Conservation (phyloP, 2,113 vertebrate species). For the Addax nasomaculatus region DNA sequence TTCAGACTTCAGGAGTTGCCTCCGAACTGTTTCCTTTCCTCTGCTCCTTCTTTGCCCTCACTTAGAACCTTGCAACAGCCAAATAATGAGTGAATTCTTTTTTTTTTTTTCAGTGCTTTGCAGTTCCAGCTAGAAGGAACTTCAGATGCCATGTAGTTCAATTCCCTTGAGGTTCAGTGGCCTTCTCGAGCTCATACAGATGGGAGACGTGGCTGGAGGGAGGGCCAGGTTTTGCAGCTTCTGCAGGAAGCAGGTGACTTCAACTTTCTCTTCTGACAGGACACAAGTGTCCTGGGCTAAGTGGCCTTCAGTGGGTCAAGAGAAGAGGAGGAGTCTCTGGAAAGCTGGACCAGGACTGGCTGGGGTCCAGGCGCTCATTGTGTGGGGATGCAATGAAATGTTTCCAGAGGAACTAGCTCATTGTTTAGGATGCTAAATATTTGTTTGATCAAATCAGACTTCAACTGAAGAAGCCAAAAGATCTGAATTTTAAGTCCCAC, state of each 20-base stretch:
- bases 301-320: slow-evolving; percentile 50
- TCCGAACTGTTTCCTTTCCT: not conserved
- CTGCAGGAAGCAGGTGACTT: not conserved
- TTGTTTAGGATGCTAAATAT: slow-evolving; percentile 62
- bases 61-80: not conserved
- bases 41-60: not conserved
- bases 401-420: slow-evolving; percentile 64
- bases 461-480: slow-evolving; percentile 41
- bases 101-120: not conserved
- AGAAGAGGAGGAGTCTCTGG: slow-evolving; percentile 13
- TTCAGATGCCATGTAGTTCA: not conserved
- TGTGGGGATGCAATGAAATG: slow-evolving; percentile 59
- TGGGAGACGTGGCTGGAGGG: not conserved
- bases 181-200: not conserved
- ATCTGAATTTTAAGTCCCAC: slow-evolving; percentile 14
- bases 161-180: not conserved
- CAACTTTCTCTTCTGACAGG: slow-evolving; percentile 38
- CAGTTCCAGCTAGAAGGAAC: not conserved
- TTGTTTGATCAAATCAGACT: slow-evolving; percentile 63
- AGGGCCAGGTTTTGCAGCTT: not conserved
- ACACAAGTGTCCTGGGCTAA: slow-evolving; percentile 48
- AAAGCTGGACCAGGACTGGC: slow-evolving; percentile 39
- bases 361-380: slow-evolving; percentile 21
- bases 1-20: not conserved
- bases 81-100: not conserved